Base-by-base conservation (phyloP, 2,888 invertebrate species). In the Brachylomia viminalis region DNA sequence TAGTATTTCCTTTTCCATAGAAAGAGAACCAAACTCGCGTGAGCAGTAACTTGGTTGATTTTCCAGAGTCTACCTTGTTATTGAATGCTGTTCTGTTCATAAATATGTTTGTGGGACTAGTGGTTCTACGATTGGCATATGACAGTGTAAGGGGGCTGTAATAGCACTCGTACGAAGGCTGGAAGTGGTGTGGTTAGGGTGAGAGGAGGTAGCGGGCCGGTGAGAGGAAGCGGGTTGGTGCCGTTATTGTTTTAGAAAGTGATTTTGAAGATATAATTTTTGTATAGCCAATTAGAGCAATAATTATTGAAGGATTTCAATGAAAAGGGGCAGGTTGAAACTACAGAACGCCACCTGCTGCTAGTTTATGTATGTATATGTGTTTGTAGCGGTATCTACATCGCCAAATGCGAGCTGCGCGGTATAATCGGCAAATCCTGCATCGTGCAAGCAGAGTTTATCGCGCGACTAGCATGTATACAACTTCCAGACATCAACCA, bases 81-180 rank as follows among this genome's bases (percentile, higher is more conserved):
- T 17, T 27, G 72, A 52, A 62, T 33, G 70, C 61, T 47, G 67
- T 78, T 59, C 20, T 64, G 68, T 65, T 76, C 70, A 87, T 85
- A 82, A 80, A 80, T 70, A 66, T 79, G 68, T 85, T 85, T 76
- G 73, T 69, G 23, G 67, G 49, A 68, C 70, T 62, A 77, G 76
- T 68, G 72, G 66, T 49, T 68, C 61, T 47, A 23, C 75, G 52
- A 79, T 76, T 42, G 64, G 54, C 23, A 68, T 65, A 73, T 61
- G 66, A 23, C 17, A 72, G 56, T n/a, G 65, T 33, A 33, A 64
- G 5, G 47, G 68, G 52, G 58, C 66, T 69, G 69, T 81, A 79
- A 82, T 67, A 75, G 76, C 58, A 72, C 68, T 80, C 64, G 64
- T 69, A 78, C 45, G 52, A 45, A 75, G 70, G 64, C 52, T 61